phyloP scores from a whole-genome alignment of 2,113 vertebrate genomes.

The Cygnus buccinator region DNA sequence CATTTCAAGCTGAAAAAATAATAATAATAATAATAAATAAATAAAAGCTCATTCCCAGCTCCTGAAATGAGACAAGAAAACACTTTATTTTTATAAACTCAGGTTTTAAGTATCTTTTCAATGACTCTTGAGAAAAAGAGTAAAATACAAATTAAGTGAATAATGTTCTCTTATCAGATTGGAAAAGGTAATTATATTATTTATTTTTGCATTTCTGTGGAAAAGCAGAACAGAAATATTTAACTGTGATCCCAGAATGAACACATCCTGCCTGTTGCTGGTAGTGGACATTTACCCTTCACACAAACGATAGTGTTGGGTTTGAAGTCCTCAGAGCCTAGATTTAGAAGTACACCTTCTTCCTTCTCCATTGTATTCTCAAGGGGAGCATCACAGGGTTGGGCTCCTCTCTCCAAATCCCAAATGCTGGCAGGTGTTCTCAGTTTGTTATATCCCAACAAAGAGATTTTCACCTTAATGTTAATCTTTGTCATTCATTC shows the following conservation, averaged over 20 bases:
- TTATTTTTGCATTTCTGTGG: neutral
- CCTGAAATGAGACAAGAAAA: neutral
- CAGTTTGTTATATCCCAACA: neutral
- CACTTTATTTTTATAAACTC: neutral
- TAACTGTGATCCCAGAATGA: neutral
- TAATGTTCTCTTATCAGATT: neutral
- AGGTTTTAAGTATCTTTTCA: neutral
- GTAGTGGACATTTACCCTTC: neutral
- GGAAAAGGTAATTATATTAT: neutral
- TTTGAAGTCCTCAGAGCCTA: neutral
- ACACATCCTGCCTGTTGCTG: neutral
- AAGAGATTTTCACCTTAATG: neutral
- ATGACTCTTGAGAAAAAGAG: neutral
- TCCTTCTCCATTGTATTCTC: neutral
- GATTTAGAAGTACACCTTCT: neutral
- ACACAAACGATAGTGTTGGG: rapidly evolving
- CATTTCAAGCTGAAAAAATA: neutral
- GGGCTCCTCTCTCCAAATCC: neutral
- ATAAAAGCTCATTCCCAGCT: neutral
- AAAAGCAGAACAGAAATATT: neutral
- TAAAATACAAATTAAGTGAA: neutral
- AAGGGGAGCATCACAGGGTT: rapidly evolving
- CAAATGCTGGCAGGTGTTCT: neutral
- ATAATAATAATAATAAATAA: no score
- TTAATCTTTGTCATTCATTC: neutral